phyloP scores from a whole-genome alignment of 64 coral and sea anemone genomes.

The Montipora cactus region DNA sequence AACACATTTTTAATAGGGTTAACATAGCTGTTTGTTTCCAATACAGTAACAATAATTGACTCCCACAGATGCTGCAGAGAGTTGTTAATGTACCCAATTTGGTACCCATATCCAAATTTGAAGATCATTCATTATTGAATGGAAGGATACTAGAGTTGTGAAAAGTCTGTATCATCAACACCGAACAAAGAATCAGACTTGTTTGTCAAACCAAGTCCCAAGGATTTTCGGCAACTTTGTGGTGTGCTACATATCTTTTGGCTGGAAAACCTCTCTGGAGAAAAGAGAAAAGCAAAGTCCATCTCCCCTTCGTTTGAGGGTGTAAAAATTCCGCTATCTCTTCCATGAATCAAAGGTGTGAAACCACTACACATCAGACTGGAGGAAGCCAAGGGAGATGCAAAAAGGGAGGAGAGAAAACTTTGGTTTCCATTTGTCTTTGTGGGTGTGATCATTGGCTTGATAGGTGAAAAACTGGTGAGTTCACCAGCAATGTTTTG shows the following conservation, averaged over 20 bases:
- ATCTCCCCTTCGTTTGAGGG: constrained; percentile 74
- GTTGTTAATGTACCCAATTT: too few species aligned
- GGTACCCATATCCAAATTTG: too few species aligned
- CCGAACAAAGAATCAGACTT: neutral
- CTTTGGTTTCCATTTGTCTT: constrained; percentile 28
- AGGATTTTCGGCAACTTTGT: constrained; percentile 83
- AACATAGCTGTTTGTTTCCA: too few species aligned
- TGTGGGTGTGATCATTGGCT: constrained; percentile 51
- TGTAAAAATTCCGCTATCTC: constrained; percentile 85
- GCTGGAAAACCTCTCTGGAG: constrained; percentile 54
- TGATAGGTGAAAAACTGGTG: constrained; percentile 40
- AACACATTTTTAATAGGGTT: too few species aligned
- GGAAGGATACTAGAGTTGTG: neutral
- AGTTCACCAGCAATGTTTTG: neutral
- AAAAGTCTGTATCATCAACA: constrained; percentile 16
- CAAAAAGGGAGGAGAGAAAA: constrained; percentile 50
- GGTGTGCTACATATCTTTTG: constrained; percentile 53
- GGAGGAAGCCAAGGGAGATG: constrained; percentile 60
- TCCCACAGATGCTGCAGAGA: too few species aligned
- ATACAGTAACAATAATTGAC: too few species aligned
- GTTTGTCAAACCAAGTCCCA: constrained; percentile 60
- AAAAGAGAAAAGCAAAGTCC: constrained; percentile 67
- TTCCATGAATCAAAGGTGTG: constrained; percentile 66
- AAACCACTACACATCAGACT: constrained; percentile 46
- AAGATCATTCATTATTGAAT: too few species aligned